Evolutionary conservation across 2,797 vertebrate genomes (phyloP).

Genomic region (Girardinus metallicus): DNA sequence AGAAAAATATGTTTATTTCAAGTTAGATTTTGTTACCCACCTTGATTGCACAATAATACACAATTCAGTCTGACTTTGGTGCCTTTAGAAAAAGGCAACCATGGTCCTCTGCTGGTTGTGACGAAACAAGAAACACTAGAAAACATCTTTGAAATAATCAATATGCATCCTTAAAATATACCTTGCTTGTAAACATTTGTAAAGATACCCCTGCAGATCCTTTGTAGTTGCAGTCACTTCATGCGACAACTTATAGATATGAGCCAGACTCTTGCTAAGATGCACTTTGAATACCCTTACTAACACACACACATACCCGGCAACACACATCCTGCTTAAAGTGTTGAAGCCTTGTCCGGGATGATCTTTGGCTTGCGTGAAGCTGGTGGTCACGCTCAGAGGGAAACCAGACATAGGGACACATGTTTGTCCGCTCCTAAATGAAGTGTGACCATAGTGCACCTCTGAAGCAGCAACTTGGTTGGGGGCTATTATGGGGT

Average conservation of each 20-base stretch:
- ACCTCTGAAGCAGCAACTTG: conserved; percentile 72
- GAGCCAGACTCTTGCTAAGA: not conserved
- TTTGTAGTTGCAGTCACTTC: conserved; percentile 7
- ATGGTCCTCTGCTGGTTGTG: conserved; percentile 50
- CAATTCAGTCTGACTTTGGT: conserved; percentile 61
- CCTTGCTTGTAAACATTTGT: conserved; percentile 23
- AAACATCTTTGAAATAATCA: conserved; percentile 2
- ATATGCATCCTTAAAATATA: conserved; percentile 6
- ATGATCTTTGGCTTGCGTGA: conserved; percentile 68
- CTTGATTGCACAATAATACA: conserved; percentile 61
- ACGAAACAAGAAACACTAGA: conserved; percentile 41
- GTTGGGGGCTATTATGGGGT: conserved; percentile 85
- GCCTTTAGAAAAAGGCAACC: conserved; percentile 45
- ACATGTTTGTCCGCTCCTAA: conserved; percentile 81
- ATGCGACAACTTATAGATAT: not conserved
- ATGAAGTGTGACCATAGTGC: conserved; percentile 81
- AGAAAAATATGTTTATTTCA: conserved; percentile 85
- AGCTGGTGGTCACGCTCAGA: conserved; percentile 74
- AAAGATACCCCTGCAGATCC: conserved; percentile 7
- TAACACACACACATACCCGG: conserved; percentile 16
- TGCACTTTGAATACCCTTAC: conserved; percentile 20
- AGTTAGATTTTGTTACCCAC: conserved; percentile 80
- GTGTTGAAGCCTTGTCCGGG: conserved; percentile 61
- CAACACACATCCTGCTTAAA: conserved; percentile 56
- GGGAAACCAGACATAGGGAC: conserved; percentile 80